Evolutionary conservation across 2,113 vertebrate species (phyloP), one percentile per base, ranked within the genome.

Genomic region (Gymnogyps californianus): DNA sequence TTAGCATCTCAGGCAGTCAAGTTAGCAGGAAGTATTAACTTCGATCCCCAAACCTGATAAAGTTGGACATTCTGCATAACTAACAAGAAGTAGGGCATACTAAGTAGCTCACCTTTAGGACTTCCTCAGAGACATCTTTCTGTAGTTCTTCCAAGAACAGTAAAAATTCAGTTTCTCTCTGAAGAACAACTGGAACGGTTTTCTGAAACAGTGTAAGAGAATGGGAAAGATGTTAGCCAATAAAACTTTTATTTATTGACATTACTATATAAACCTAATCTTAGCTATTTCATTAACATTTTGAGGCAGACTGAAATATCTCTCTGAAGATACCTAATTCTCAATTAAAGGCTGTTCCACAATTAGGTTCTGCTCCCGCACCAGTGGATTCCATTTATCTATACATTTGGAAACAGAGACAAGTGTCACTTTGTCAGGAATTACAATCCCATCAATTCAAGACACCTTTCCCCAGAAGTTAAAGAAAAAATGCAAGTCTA

Each of bases 141-240:
- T 98, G 98, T 44, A 99, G 97, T 28, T 99, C 98, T 96, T 99
- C 99, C 95, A 99, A 97, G 26, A 99, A 97, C 76, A 99, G 96
- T 40, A 99, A 97, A 96, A 99, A 99, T 96, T 99, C 99, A 62
- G 99, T 98, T 94, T 99, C 98, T 91, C 94, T 98, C 79, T 78
- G 98, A 95, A 98, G 97, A 82, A 42, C 64, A 74, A 94, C 74
- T 87, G 98, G 96, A 75, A 98, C 74, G 20, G 83, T 82, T 94
- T 98, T 98, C 98, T 98, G 79, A 59, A 97, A 87, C 70, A 95
- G 55, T 17, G 2, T 20, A 94, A 47, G 38, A 84, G 40, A 89
- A 90, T 15, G 14, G 14, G 10, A 66, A 88, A 69, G 8, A 79
- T 0, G 3, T 70, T 51, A 79, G 29, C 22, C 47, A 74, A 44